phyloP scores from a whole-genome alignment of 2,113 vertebrate species.

The Acrocephalus kingi region DNA sequence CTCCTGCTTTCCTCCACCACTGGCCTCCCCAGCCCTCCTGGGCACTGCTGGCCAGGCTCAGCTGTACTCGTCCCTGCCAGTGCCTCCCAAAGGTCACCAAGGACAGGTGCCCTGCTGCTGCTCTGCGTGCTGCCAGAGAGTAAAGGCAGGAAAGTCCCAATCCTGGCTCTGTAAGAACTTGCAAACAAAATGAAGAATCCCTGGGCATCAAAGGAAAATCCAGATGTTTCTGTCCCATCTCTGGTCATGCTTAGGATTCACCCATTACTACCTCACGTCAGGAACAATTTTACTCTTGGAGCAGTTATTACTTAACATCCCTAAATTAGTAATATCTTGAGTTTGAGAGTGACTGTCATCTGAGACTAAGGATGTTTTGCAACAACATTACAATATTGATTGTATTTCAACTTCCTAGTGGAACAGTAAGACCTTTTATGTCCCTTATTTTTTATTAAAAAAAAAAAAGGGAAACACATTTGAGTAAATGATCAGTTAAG shows the following conservation, averaged over 20 bases:
- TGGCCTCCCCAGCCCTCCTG: not conserved
- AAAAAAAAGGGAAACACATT: not conserved
- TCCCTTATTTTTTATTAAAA: not conserved
- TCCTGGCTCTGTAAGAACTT: not conserved
- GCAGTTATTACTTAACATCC: not conserved
- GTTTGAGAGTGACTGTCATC: not conserved
- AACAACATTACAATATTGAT: not conserved
- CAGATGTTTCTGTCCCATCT: not conserved
- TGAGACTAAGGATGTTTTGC: not conserved
- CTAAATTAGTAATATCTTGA: not conserved
- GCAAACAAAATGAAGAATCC: not conserved
- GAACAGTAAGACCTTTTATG: not conserved
- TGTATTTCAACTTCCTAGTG: not conserved
- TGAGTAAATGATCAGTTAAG: not conserved
- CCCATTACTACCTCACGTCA: not conserved
- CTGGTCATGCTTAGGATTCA: not conserved
- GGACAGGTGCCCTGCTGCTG: not conserved
- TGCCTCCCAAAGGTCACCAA: not conserved
- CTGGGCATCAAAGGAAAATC: not conserved
- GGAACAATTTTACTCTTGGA: not conserved
- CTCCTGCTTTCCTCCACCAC: not conserved
- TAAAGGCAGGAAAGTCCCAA: rapidly evolving
- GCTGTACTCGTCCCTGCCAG: not conserved
- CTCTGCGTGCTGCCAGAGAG: rapidly evolving
- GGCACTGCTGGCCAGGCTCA: not conserved